Evolutionary conservation across 2,797 vertebrate species (phyloP).

Genomic region (Nasua narica): DNA sequence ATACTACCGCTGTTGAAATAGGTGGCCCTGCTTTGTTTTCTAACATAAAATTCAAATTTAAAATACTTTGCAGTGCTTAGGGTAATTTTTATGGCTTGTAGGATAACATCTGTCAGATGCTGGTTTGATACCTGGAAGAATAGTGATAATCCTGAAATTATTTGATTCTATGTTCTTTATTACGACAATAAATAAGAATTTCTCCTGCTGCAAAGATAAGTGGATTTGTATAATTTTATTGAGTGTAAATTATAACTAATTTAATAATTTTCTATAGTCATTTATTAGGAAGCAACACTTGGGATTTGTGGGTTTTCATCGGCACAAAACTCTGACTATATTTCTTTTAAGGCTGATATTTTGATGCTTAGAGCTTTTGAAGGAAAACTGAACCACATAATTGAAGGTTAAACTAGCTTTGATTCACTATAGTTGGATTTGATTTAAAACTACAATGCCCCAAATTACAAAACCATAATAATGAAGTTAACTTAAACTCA

Average conservation of each 20-base stretch:
- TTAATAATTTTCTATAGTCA: slow-evolving; percentile 5
- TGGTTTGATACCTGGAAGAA: slow-evolving; percentile 35
- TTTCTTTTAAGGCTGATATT: neutral
- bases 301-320: neutral
- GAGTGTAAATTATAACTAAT: neutral
- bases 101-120: slow-evolving; percentile 24
- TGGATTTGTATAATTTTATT: neutral
- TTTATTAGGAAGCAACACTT: neutral
- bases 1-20: neutral
- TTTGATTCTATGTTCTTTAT: neutral
- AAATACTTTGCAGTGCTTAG: neutral
- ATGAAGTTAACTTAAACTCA: neutral
- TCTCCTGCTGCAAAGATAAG: neutral
- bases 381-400: neutral
- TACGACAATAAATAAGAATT: neutral
- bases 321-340: neutral
- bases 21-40: slow-evolving; percentile 15
- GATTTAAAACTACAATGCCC: neutral
- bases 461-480: neutral
- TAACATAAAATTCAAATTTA: neutral
- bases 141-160: neutral
- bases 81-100: slow-evolving; percentile 24
- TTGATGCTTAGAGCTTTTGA: neutral
- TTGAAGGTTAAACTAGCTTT: neutral
- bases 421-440: slow-evolving; percentile 15